phyloP scores from a whole-genome alignment of 1,140 invertebrate species.

The Aphelenchoides besseyi region DNA sequence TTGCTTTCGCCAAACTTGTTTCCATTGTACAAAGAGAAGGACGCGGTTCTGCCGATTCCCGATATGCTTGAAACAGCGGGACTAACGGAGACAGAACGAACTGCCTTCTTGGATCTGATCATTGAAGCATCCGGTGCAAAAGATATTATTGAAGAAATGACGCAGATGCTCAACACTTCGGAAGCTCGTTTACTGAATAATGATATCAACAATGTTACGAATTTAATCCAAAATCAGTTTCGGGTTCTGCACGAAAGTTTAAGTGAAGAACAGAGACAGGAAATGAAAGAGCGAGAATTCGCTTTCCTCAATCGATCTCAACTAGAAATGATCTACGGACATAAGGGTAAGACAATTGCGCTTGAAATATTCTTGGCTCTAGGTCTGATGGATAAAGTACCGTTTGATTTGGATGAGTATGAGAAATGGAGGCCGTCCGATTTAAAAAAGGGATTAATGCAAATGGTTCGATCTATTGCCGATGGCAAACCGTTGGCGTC shows the following conservation, averaged over 20 bases:
- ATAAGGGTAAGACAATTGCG: background rate
- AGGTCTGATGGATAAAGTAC: background rate
- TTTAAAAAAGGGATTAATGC: background rate
- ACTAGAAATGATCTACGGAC: background rate
- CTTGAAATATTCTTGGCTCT: background rate
- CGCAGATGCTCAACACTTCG: background rate
- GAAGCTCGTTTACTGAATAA: background rate
- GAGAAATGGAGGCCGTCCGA: background rate
- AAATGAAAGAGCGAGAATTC: background rate
- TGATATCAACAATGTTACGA: background rate
- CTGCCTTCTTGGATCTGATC: constrained; percentile 3
- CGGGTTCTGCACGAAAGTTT: background rate
- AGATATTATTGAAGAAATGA: background rate
- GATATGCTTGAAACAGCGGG: background rate
- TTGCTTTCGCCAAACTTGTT: constrained; percentile 4
- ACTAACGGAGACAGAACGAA: background rate
- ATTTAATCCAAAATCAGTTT: background rate
- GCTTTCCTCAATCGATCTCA: constrained; percentile 11
- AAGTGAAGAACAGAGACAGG: background rate
- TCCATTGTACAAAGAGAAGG: constrained; percentile 9
- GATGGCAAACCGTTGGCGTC: background rate
- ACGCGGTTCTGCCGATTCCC: background rate
- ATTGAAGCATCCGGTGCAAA: background rate
- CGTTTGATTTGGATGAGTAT: constrained; percentile 1
- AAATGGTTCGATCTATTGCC: background rate